A percentile compares a stretch with the other conserved stretches of the same genome.
Evolutionary conservation across 1,140 invertebrate genomes (phyloP).

Genomic region (Mesaphorura yosii): DNA sequence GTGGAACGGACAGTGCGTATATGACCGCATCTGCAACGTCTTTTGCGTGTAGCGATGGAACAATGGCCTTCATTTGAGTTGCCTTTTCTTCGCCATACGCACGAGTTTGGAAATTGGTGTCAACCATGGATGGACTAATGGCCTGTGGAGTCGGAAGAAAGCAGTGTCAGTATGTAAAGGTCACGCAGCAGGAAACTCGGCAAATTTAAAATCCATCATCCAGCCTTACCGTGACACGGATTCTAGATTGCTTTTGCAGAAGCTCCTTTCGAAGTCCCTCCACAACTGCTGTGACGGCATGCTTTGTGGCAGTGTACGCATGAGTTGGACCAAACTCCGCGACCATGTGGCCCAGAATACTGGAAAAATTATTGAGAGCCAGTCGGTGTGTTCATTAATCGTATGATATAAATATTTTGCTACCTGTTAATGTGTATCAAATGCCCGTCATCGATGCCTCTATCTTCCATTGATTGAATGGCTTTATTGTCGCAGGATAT

Average conservation of each 20-base stretch:
- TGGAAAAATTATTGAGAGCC: too few relatives aligned
- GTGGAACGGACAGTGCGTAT: not conserved
- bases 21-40: not conserved
- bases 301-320: not conserved
- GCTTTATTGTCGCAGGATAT: constrained; percentile 52
- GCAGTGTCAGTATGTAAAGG: too few relatives aligned
- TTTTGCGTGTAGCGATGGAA: not conserved
- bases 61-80: not conserved
- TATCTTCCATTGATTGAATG: constrained; percentile 51
- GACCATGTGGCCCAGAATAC: not conserved
- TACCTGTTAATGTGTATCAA: constrained; percentile 50
- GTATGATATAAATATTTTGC: too few relatives aligned
- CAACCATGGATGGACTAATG: not conserved
- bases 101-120: not conserved
- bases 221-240: not conserved
- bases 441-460: constrained; percentile 49
- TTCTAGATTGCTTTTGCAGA: not conserved
- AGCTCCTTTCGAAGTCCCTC: not conserved
- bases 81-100: too few relatives aligned
- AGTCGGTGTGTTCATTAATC: too few relatives aligned
- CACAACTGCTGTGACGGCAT: not conserved
- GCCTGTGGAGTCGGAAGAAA: too few relatives aligned
- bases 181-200: too few relatives aligned
- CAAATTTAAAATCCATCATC: too few relatives aligned
- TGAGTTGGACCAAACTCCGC: not conserved